These are phyloP conservation scores for Troides oblongomaculatus DNA, from an alignment of 2,888 invertebrate species.

Conservation along the genomic window DNA sequence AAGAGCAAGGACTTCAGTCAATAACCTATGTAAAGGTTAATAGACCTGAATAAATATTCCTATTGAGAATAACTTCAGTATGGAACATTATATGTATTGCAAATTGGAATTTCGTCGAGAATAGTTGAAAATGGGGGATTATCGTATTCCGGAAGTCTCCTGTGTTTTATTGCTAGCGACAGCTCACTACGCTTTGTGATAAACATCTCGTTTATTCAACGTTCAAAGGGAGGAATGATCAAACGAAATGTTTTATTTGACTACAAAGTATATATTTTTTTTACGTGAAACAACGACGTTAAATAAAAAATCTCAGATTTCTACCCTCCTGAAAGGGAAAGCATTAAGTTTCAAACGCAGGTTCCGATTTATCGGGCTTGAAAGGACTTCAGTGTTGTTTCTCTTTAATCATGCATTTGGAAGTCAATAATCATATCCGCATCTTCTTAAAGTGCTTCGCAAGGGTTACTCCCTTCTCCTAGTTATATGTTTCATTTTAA, in stretches of 20 bases:
- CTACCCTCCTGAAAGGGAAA: neutral
- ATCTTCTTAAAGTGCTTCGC: no score
- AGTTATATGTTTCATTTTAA: no score
- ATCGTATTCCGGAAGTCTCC: slow-evolving; percentile 10
- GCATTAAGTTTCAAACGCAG: neutral
- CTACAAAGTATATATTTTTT: neutral
- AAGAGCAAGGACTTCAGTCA: no score
- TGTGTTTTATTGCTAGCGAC: slow-evolving; percentile 11
- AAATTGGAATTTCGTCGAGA: slow-evolving; percentile 6
- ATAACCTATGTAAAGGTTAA: no score
- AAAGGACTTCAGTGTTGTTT: no score
- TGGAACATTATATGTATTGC: neutral
- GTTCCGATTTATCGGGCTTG: no score
- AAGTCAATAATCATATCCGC: no score
- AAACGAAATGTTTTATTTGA: slow-evolving; percentile 21
- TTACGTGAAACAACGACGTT: neutral
- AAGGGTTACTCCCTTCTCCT: no score
- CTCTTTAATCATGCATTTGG: no score
- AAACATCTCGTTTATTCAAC: slow-evolving; percentile 23
- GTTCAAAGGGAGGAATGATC: slow-evolving; percentile 25
- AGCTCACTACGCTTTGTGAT: slow-evolving; percentile 21
- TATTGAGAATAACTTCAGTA: no score
- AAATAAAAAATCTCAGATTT: neutral
- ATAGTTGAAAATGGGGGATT: slow-evolving; percentile 12
- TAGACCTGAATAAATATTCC: no score